Evolutionary conservation across 2,113 vertebrate species (phyloP), one percentile per base, ranked within the genome.

Genomic region (Nycticryphes semicollaris): DNA sequence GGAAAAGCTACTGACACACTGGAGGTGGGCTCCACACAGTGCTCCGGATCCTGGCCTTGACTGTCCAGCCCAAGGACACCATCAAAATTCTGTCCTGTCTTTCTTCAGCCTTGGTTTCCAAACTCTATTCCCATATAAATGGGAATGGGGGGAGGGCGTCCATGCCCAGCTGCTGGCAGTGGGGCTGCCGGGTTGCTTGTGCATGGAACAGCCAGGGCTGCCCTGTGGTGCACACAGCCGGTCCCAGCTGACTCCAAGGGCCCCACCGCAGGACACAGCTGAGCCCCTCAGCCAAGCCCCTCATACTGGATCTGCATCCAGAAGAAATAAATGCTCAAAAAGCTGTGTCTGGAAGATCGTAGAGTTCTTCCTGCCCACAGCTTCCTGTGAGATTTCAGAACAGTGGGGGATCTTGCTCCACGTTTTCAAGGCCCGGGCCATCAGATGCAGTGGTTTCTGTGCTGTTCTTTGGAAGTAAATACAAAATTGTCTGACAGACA

Each of bases 151-250:
- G 3, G 0, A 1, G 4, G 4, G 18, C 33, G 12, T 15, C 63
- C 1, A 0, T 13, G 62, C 30, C 30, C 16, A 12, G 30, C 57
- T 0, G 0, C 4, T 7, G 8, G 2, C 25, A 23, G 20, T 0
- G 11, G 3, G 67, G 18, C 10, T 54, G 48, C 18, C 6, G 19
- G 30, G 31, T 2, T 11, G 39, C 20, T 39, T 7, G 6, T 25
- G 21, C 9, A 51, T 6, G 28, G 15, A 27, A 23, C 19, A 12
- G 12, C 24, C 5, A 47, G 24, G 47, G 47, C n/a, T 37, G 47
- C 47, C 68, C 47, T 17, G 7, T 14, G 67, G 12, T 12, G 3
- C n/a, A 51, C 67, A 70, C 67, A 19, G 67, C 19, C 27, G 47
- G 67, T 50, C 5, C 33, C 66, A 14, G 66, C 33, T 14, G 20